A percentile compares a stretch with the other conserved stretches of the same genome.
phyloP scores from a whole-genome alignment of 2,888 invertebrate species.

The Asteroscopus sphinx region DNA sequence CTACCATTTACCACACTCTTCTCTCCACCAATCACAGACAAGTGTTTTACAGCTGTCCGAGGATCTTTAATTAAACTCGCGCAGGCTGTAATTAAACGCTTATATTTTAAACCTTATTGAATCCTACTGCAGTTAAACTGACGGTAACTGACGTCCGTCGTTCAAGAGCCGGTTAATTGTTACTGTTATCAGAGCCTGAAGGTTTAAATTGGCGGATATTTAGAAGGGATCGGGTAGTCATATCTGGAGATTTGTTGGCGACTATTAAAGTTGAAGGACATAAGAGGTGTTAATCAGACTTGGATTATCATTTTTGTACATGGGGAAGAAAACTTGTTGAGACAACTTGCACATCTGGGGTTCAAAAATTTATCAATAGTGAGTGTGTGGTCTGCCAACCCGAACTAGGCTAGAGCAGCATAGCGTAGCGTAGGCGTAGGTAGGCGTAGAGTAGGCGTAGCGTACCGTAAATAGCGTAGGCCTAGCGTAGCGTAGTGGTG shows the following conservation, averaged over 20 bases:
- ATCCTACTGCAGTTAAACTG: conserved; percentile 24
- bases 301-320: too few relatives aligned
- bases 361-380: too few relatives aligned
- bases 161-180: conserved; percentile 2
- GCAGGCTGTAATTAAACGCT: conserved; percentile 56
- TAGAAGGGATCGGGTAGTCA: background rate
- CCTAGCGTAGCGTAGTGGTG: too few relatives aligned
- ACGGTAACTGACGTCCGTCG: conserved; percentile 6
- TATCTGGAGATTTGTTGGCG: background rate
- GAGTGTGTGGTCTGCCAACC: too few relatives aligned
- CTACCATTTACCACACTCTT: conserved; percentile 24
- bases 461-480: too few relatives aligned
- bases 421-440: too few relatives aligned
- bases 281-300: too few relatives aligned
- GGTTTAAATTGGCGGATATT: background rate
- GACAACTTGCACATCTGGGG: too few relatives aligned
- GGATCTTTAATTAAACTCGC: conserved; percentile 60
- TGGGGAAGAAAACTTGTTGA: too few relatives aligned
- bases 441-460: too few relatives aligned
- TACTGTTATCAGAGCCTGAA: background rate
- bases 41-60: conserved; percentile 63
- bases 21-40: conserved; percentile 20
- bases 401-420: too few relatives aligned
- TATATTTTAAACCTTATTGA: conserved; percentile 54
- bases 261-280: too few relatives aligned